Evolutionary conservation across 2,888 invertebrate species (phyloP).

Genomic region (Nemurella pictetii): DNA sequence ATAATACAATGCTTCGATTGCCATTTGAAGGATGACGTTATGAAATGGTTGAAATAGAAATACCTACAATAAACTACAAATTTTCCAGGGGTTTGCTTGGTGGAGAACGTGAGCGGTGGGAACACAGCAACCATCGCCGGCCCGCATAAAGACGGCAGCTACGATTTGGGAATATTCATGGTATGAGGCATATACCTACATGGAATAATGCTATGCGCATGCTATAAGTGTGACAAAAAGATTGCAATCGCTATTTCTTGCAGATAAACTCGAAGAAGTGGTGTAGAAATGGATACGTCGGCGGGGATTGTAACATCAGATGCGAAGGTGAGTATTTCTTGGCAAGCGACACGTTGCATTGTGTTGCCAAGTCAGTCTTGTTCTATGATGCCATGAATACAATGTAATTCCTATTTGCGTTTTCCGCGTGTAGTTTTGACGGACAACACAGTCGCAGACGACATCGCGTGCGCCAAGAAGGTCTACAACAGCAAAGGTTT

Average conservation of each 20-base stretch:
- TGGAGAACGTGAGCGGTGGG: constrained; percentile 11
- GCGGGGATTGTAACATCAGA: constrained; percentile 18
- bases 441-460: constrained; percentile 9
- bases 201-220: background rate
- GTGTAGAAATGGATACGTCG: constrained; percentile 15
- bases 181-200: background rate
- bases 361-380: too few species aligned
- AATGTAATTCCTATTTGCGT: background rate
- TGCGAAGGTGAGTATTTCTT: constrained; percentile 12
- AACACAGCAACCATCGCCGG: background rate
- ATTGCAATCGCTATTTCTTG: background rate
- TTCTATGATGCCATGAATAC: background rate
- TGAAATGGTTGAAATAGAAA: too few species aligned
- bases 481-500: constrained; percentile 6
- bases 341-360: too few species aligned
- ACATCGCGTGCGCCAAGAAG: constrained; percentile 15
- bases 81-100: constrained; percentile 22
- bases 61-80: too few species aligned
- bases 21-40: too few species aligned
- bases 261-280: constrained; percentile 25
- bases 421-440: background rate
- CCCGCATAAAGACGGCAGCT: constrained; percentile 18
- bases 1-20: too few species aligned
- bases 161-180: constrained; percentile 12
- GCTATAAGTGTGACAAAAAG: background rate